Conservation (phyloP, 1,140 invertebrate species). For the Papilio aristodemus region DNA sequence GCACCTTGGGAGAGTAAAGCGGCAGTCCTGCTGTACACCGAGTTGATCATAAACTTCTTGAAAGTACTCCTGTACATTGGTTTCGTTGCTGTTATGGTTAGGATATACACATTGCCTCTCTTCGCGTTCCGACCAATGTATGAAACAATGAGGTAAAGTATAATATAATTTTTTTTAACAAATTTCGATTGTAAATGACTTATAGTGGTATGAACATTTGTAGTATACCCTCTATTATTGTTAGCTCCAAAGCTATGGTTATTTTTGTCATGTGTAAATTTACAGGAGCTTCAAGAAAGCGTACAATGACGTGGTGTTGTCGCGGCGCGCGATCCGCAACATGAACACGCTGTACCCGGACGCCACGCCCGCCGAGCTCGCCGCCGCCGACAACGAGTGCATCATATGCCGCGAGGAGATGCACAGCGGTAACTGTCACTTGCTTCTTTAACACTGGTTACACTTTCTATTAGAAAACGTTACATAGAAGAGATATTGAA, state of each 20-base stretch:
- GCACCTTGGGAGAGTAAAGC: conserved; percentile 99
- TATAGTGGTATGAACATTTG: too few species aligned
- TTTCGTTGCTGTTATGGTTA: conserved; percentile 98
- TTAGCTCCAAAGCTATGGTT: neutral
- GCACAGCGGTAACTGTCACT: conserved; percentile 79
- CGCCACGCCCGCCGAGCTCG: conserved; percentile 95
- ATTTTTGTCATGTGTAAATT: conserved; percentile 29
- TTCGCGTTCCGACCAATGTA: conserved; percentile 99
- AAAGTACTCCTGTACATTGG: conserved; percentile 95
- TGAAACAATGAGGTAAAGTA: conserved; percentile 91
- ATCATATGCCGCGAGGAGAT: conserved; percentile 99
- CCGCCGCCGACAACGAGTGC: conserved; percentile 98
- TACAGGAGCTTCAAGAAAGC: conserved; percentile 98
- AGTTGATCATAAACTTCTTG: conserved; percentile 95
- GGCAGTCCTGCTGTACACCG: conserved; percentile 97
- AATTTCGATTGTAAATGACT: too few species aligned
- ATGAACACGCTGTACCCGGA: conserved; percentile 99
- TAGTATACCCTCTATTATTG: too few species aligned
- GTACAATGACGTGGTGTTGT: conserved; percentile 98
- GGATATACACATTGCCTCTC: conserved; percentile 97
- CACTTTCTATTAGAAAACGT: too few species aligned
- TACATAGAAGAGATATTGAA: too few species aligned
- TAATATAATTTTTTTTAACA: neutral
- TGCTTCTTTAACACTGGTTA: too few species aligned
- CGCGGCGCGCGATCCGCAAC: conserved; percentile 96